A percentile compares a stretch with the other conserved stretches of the same genome.
These are phyloP conservation scores for Sparidentex hasta DNA, from an alignment of 2,797 vertebrate genomes.

Conservation along the genomic window DNA sequence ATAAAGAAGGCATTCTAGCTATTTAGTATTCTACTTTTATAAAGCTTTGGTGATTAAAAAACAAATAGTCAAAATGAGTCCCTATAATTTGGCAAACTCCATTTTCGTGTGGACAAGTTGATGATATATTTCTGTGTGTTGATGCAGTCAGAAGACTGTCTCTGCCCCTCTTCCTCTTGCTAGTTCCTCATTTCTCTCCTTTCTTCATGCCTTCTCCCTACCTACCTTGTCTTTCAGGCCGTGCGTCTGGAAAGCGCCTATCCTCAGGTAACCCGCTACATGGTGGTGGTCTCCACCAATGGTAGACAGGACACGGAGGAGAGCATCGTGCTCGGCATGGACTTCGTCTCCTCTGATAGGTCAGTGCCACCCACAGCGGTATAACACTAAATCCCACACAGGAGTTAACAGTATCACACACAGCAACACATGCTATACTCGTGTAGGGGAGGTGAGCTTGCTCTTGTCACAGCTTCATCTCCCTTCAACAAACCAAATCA, in stretches of 20 bases:
- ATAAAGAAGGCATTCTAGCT: not conserved
- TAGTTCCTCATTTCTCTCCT: not conserved
- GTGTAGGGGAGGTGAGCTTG: too few species aligned
- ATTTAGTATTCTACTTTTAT: not conserved
- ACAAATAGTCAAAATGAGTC: not conserved
- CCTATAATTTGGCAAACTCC: not conserved
- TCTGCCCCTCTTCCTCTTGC: too few species aligned
- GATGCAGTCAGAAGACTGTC: too few species aligned
- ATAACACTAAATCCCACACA: not conserved
- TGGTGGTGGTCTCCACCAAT: constrained; percentile 98
- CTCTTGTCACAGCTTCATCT: too few species aligned
- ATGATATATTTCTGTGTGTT: too few species aligned
- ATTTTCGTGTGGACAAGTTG: not conserved
- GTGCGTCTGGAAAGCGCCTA: constrained; percentile 96
- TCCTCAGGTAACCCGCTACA: constrained; percentile 95
- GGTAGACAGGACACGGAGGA: constrained; percentile 98
- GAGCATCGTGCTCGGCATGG: constrained; percentile 96
- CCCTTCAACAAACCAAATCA: too few species aligned
- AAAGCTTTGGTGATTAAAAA: not conserved
- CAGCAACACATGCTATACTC: too few species aligned
- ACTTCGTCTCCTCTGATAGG: constrained; percentile 95
- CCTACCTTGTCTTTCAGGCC: constrained; percentile 82
- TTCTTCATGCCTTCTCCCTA: not conserved
- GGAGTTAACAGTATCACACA: not conserved
- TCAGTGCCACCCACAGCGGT: constrained; percentile 63